These are phyloP conservation scores for Alethe castanea DNA, from an alignment of 2,113 vertebrate genomes.

Conservation along the genomic window DNA sequence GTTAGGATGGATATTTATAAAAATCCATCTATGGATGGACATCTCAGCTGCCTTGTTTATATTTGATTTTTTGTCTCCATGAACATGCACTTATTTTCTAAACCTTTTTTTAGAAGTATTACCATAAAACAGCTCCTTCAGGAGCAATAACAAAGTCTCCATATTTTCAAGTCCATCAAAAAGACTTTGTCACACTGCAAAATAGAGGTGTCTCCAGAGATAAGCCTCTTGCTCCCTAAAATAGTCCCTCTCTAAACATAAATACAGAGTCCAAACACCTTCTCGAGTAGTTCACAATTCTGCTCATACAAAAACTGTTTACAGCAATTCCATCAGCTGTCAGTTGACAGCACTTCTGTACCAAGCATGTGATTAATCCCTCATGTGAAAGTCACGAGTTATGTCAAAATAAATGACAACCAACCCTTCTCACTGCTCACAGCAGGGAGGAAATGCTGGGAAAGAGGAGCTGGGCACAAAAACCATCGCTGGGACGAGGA, in stretches of 20 bases:
- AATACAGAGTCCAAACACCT: background rate
- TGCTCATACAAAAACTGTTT: background rate
- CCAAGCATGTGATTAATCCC: background rate
- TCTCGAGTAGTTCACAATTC: background rate
- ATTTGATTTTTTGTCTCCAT: background rate
- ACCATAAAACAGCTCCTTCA: background rate
- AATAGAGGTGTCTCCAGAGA: background rate
- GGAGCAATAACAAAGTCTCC: background rate
- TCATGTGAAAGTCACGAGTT: background rate
- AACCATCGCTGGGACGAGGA: background rate
- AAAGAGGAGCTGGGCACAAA: background rate
- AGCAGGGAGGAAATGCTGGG: background rate
- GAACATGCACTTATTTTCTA: background rate
- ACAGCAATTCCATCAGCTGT: background rate
- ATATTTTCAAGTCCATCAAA: background rate
- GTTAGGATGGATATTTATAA: background rate
- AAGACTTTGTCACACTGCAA: background rate
- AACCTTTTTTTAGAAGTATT: background rate
- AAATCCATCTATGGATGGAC: background rate
- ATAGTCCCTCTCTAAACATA: background rate
- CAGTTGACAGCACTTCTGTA: background rate
- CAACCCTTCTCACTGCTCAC: background rate
- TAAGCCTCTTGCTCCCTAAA: background rate
- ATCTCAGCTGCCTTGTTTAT: background rate
- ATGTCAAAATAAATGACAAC: background rate